Evolutionary conservation across 2,113 vertebrate genomes (phyloP).

Genomic region (Gobio gobio): DNA sequence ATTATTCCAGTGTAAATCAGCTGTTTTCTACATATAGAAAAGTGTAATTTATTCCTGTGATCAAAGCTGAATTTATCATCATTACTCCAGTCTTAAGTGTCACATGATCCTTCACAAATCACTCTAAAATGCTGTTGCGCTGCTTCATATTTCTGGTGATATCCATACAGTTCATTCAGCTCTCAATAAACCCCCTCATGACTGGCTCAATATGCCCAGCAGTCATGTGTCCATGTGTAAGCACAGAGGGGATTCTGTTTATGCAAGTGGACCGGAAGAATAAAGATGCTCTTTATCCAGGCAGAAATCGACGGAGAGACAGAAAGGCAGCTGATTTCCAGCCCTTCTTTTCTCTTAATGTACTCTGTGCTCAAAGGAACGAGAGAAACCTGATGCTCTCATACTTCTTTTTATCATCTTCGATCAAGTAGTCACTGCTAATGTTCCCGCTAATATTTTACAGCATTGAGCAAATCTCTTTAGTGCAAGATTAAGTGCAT

Average conservation of each 20-base stretch:
- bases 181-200: constrained; percentile 1
- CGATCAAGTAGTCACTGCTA: background rate
- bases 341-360: background rate
- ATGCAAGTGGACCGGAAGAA: background rate
- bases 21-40: too few relatives aligned
- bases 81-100: background rate
- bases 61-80: background rate
- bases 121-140: background rate
- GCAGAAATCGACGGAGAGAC: background rate
- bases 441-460: background rate
- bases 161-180: background rate
- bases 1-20: background rate
- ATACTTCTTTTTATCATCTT: background rate
- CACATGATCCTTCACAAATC: background rate
- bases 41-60: too few relatives aligned
- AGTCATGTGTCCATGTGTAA: background rate
- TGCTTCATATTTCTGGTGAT: background rate
- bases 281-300: constrained; percentile 11
- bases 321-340: background rate
- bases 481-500: background rate
- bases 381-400: background rate
- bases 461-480: background rate
- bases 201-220: background rate
- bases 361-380: background rate
- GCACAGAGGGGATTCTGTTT: constrained; percentile 13